Evolutionary conservation across 2,797 vertebrate species (phyloP).

Genomic region (Catharus ustulatus): DNA sequence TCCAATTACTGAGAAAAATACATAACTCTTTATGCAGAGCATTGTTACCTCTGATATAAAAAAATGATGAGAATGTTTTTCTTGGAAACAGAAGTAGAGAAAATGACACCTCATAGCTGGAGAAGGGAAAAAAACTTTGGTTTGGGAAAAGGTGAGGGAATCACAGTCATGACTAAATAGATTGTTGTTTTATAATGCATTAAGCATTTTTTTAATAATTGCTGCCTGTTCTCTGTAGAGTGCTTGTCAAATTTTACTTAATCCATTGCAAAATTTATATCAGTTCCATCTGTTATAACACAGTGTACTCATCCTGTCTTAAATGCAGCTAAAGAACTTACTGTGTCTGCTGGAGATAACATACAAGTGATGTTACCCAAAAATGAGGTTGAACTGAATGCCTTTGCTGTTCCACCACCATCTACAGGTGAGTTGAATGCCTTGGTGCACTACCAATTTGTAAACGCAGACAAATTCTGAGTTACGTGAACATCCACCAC

Average conservation of each 20-base stretch:
- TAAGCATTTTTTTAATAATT: not conserved
- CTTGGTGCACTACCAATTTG: not conserved
- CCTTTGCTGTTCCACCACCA: conserved; percentile 70
- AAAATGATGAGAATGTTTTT: not conserved
- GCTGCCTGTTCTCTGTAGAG: not conserved
- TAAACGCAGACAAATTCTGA: not conserved
- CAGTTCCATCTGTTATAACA: not conserved
- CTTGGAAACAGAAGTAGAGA: not conserved
- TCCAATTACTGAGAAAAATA: not conserved
- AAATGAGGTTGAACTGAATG: conserved; percentile 71
- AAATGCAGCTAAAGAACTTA: conserved; percentile 71
- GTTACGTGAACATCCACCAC: not conserved
- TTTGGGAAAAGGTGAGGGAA: not conserved
- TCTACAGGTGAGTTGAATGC: conserved; percentile 73
- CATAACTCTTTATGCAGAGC: not conserved
- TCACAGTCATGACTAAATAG: not conserved
- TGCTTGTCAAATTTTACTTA: not conserved
- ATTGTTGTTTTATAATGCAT: not conserved
- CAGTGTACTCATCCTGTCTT: not conserved
- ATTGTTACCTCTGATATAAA: not conserved
- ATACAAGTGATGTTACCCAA: conserved; percentile 71
- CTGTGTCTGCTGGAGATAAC: conserved; percentile 75
- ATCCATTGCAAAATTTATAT: not conserved
- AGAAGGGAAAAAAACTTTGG: not conserved
- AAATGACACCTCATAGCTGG: not conserved